These are phyloP conservation scores for Indicator maculatus DNA, from an alignment of 2,113 vertebrate genomes.

Conservation along the genomic window DNA sequence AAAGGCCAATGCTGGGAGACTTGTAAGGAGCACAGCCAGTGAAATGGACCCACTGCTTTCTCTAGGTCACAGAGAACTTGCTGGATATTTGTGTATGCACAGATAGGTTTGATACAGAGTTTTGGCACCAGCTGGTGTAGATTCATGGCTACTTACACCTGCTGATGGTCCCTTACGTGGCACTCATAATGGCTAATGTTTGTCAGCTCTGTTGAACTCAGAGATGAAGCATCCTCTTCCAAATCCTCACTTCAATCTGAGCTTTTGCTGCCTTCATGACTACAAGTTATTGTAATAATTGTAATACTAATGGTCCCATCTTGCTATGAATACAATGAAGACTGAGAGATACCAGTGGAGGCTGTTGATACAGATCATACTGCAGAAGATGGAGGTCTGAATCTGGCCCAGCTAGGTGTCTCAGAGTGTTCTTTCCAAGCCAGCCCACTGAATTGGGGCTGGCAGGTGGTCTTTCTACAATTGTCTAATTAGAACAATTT, in stretches of 20 bases:
- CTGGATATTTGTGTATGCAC: background rate
- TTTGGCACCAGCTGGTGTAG: background rate
- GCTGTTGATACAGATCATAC: background rate
- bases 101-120: background rate
- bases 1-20: background rate
- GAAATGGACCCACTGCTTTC: background rate
- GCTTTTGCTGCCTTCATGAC: background rate
- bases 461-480: background rate
- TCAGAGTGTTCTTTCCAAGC: background rate
- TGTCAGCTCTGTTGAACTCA: background rate
- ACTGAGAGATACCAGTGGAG: background rate
- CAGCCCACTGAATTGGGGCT: background rate
- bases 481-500: background rate
- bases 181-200: background rate
- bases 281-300: background rate
- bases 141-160: background rate
- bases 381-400: background rate
- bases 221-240: background rate
- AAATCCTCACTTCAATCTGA: background rate
- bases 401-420: background rate
- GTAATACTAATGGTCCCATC: background rate
- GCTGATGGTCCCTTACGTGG: accelerated
- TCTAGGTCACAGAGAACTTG: background rate
- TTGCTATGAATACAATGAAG: background rate
- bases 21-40: background rate